Evolutionary conservation across 2,888 invertebrate species (phyloP).

Genomic region (Nymphalis urticae): DNA sequence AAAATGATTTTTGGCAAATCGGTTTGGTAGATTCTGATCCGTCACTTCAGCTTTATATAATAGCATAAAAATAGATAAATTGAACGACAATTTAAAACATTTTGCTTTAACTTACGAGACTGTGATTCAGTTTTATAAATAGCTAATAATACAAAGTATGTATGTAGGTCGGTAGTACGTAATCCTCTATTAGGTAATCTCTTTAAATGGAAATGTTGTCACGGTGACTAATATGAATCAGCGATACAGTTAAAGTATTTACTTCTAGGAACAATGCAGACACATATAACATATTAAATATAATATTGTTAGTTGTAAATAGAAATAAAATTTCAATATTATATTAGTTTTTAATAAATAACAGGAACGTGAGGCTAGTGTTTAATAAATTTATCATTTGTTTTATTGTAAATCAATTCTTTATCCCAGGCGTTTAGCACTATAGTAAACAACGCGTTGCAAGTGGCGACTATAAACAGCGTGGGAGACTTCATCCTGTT

Average conservation of each 20-base stretch:
- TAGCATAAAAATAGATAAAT: too few species aligned
- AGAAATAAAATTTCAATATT: too few species aligned
- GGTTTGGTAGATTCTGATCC: too few species aligned
- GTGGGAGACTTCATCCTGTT: conserved; percentile 96
- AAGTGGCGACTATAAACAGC: conserved; percentile 95
- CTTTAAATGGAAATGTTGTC: conserved; percentile 12
- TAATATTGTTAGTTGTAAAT: too few species aligned
- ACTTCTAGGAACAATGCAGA: too few species aligned
- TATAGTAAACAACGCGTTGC: conserved; percentile 89
- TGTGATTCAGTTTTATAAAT: conserved; percentile 10
- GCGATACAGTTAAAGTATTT: background rate
- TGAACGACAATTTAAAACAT: background rate
- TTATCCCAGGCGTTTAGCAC: conserved; percentile 90
- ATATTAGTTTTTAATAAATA: too few species aligned
- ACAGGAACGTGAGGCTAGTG: too few species aligned
- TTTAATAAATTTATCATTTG: too few species aligned
- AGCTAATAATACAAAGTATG: background rate
- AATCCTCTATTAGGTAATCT: conserved; percentile 20
- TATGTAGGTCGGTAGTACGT: background rate
- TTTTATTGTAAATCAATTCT: background rate
- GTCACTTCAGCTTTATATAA: too few species aligned
- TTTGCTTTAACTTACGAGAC: background rate
- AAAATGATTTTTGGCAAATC: too few species aligned
- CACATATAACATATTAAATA: too few species aligned
- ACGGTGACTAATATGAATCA: background rate